Evolutionary conservation across 2,888 invertebrate species (phyloP), one percentile per base, ranked within the genome.

Genomic region (Erebia ligea): DNA sequence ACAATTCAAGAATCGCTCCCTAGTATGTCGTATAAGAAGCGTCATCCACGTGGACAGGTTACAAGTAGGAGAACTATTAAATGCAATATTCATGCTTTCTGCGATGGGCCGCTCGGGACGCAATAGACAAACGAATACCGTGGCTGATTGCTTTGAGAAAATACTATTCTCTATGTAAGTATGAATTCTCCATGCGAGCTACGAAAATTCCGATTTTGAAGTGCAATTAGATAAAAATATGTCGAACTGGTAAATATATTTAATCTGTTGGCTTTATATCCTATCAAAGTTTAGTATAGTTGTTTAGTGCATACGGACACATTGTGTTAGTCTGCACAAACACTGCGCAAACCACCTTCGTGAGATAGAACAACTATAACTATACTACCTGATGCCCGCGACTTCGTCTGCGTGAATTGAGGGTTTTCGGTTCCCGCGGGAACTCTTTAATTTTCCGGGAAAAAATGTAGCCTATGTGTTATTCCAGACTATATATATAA

Each of bases 71-170:
- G 69, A 54, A 72, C 80, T 54, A 66, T 54, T 86, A 86, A 88
- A 90, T 92, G 89, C 86, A 91, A 91, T 91, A 91, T 91, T 90
- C 91, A 92, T 83, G 88, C 84, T 82, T 82, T 83, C 82, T 76
- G 83, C 80, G 79, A 89, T 86, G 86, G 85, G 80, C 77, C 89
- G 81, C 89, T 76, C 71, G 88, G 86, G 89, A 86, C 82, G 73
- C 72, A 75, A 76, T 83, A 84, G 82, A 86, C 85, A 82, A 82
- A 84, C 84, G 85, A 87, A 86, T 86, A 62, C 83, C 85, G 84
- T 82, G 81, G 86, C 86, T 87, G 89, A 91, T 90, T 91, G 88
- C 88, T 86, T 82, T 76, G 86, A 84, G 86, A 86, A 86, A 85
- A 83, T 83, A 77, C 79, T 85, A 83, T 84, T 19, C 56, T 57